These are phyloP conservation scores for Melinopterus prodromus DNA, from an alignment of 2,888 invertebrate genomes.

Conservation along the genomic window DNA sequence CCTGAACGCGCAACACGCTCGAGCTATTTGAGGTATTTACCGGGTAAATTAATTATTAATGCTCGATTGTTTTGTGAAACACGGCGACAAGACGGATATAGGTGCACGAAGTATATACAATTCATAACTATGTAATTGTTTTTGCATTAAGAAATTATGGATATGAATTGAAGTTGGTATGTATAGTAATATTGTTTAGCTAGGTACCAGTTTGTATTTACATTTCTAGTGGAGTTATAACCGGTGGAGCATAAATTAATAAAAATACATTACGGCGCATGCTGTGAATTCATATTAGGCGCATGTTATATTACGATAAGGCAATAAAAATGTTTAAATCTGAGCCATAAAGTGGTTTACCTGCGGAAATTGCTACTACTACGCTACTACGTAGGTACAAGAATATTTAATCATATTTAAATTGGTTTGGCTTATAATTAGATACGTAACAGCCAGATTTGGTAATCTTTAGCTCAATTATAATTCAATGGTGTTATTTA, in stretches of 20 bases:
- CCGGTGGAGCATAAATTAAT: slow-evolving; percentile 4
- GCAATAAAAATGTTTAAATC: background rate
- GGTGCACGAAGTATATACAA: background rate
- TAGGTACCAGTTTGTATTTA: background rate
- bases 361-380: background rate
- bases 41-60: background rate
- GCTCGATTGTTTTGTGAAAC: background rate
- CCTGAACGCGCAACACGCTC: background rate
- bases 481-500: background rate
- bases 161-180: background rate
- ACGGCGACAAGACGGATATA: slow-evolving; percentile 4
- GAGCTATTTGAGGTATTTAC: slow-evolving; percentile 4
- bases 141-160: background rate
- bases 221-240: background rate
- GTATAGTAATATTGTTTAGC: background rate
- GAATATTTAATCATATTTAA: slow-evolving; percentile 4
- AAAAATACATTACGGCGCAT: background rate
- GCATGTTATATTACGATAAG: background rate
- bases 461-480: background rate
- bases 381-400: background rate
- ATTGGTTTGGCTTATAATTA: background rate
- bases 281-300: background rate
- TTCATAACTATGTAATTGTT: background rate
- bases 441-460: background rate
- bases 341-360: background rate